These are phyloP conservation scores for Dione juno DNA, from an alignment of 2,888 invertebrate genomes.

Conservation along the genomic window DNA sequence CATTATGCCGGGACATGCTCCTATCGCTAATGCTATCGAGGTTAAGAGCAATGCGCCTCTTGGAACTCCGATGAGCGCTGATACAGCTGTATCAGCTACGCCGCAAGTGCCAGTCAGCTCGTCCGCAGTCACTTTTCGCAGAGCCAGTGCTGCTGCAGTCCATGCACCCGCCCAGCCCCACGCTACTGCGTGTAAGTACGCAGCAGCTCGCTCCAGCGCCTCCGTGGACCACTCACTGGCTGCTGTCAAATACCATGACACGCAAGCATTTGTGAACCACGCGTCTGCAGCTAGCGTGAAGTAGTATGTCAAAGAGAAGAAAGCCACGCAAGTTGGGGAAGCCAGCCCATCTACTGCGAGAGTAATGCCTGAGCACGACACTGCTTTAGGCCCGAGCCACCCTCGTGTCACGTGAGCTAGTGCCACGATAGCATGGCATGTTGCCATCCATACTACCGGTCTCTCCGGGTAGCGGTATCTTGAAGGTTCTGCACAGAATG, in stretches of 20 bases:
- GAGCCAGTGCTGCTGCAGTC: conserved; percentile 91
- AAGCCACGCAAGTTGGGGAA: conserved; percentile 86
- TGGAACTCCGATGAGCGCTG: conserved; percentile 85
- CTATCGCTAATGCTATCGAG: conserved; percentile 88
- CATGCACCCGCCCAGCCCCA: conserved; percentile 95
- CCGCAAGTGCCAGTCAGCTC: conserved; percentile 93
- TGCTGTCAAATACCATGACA: conserved; percentile 95
- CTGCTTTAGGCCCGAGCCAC: conserved; percentile 77
- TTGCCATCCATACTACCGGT: conserved; percentile 94
- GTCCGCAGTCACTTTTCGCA: conserved; percentile 90
- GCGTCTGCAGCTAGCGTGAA: conserved; percentile 90
- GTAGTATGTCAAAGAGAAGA: conserved; percentile 90
- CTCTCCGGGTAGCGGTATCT: conserved; percentile 96
- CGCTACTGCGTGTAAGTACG: conserved; percentile 92
- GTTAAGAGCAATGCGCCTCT: conserved; percentile 85
- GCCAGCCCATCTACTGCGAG: conserved; percentile 78
- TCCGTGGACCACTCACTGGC: conserved; percentile 97
- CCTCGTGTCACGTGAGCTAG: conserved; percentile 89
- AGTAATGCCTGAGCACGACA: conserved; percentile 67
- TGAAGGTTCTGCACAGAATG: conserved; percentile 94
- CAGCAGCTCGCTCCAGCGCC: conserved; percentile 92
- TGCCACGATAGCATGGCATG: conserved; percentile 92
- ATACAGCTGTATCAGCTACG: conserved; percentile 84
- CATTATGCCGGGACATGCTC: conserved; percentile 90
- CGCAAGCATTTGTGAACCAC: conserved; percentile 94